A percentile compares a stretch with the other conserved stretches of the same genome.
Evolutionary conservation across 2,113 vertebrate species (phyloP).

Genomic region (Prietella phreatophila): DNA sequence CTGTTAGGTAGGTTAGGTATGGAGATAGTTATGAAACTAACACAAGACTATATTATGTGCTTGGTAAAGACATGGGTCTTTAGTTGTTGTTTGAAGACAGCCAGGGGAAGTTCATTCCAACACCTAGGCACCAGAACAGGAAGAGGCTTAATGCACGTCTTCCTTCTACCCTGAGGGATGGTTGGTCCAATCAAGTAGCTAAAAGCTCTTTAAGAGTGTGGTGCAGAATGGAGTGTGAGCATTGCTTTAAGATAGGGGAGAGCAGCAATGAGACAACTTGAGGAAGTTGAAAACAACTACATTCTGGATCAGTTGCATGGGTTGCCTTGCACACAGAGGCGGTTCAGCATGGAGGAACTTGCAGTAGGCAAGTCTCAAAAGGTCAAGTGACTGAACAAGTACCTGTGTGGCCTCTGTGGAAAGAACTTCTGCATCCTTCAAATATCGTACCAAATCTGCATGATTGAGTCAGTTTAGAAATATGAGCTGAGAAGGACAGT

Average conservation of each 20-base stretch:
- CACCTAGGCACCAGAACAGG: not conserved
- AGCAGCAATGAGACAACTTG: not conserved
- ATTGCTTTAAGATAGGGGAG: not conserved
- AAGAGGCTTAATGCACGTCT: not conserved
- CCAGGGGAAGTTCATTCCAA: not conserved
- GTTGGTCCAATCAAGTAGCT: not conserved
- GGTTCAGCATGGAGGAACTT: not conserved
- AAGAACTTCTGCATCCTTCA: not conserved
- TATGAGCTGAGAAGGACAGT: not conserved
- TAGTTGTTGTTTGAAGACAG: not conserved
- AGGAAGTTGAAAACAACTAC: not conserved
- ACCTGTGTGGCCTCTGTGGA: not conserved
- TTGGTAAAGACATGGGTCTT: not conserved
- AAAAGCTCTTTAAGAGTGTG: not conserved
- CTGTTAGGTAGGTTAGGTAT: too few relatives aligned
- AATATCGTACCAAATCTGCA: not conserved
- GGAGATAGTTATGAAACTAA: not conserved
- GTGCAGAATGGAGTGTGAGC: not conserved
- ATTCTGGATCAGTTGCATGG: too few relatives aligned
- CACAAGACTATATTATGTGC: not conserved
- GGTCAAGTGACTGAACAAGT: not conserved
- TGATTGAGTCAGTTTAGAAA: not conserved
- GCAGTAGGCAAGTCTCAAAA: not conserved
- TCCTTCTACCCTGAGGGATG: not conserved
- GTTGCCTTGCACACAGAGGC: too few relatives aligned